Percentiles rank a stretch among this genome's conserved stretches.
Conservation (phyloP, 1,140 invertebrate genomes). For the Megathymus violae region DNA sequence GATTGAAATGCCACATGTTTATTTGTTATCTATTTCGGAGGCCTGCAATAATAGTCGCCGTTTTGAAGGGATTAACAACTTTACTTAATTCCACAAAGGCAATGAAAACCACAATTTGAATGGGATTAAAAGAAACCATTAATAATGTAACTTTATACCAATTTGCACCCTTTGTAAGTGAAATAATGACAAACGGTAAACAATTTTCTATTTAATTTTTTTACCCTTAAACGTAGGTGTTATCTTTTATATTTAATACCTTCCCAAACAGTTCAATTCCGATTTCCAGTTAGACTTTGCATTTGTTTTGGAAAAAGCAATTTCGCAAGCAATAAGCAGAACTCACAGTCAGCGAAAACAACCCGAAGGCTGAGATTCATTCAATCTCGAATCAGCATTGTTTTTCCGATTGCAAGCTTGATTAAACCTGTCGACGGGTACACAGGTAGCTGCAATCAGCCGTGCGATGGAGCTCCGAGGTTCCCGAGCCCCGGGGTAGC, state of each 20-base stretch:
- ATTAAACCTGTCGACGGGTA: conserved; percentile 71
- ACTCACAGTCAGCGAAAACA: conserved; percentile 38
- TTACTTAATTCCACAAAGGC: neutral
- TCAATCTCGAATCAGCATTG: conserved; percentile 63
- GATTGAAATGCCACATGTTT: neutral
- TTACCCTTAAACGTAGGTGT: neutral
- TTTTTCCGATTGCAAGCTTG: conserved; percentile 72
- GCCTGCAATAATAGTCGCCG: neutral
- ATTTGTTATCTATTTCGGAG: neutral
- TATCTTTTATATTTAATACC: neutral
- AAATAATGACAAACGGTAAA: neutral
- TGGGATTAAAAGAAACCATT: neutral
- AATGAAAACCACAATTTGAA: neutral
- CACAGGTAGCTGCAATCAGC: conserved; percentile 63
- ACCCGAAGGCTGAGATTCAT: conserved; percentile 48
- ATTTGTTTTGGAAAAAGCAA: conserved; percentile 22
- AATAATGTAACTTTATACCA: neutral
- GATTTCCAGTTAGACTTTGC: neutral
- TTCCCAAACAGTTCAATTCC: conserved; percentile 1
- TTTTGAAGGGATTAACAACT: neutral
- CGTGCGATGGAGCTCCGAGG: conserved; percentile 59
- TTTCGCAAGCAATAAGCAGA: conserved; percentile 24
- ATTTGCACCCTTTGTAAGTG: neutral
- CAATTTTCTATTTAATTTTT: neutral
- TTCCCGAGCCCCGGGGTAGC: conserved; percentile 45